Percentiles rank a stretch among this genome's conserved stretches.
These are phyloP conservation scores for Griposia aprilina DNA, from an alignment of 2,888 invertebrate genomes.

Conservation along the genomic window DNA sequence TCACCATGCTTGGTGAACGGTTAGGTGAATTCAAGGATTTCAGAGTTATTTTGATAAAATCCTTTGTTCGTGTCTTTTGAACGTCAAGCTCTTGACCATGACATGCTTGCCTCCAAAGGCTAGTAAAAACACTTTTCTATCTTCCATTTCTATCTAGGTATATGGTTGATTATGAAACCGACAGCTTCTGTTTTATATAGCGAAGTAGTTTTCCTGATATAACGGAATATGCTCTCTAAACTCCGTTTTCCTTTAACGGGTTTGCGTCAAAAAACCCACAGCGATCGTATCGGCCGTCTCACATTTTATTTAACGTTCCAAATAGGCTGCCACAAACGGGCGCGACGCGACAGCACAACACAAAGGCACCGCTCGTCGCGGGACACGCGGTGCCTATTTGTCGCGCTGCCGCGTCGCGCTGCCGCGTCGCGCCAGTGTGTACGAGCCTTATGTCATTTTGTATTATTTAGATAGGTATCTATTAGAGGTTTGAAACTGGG, in stretches of 20 bases:
- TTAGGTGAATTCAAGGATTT: not conserved
- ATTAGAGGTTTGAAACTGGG: not conserved
- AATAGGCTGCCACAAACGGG: no score
- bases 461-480: constrained; percentile 15
- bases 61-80: not conserved
- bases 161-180: constrained; percentile 15
- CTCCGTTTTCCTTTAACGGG: constrained; percentile 60
- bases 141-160: not conserved
- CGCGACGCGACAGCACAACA: no score
- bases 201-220: constrained; percentile 43
- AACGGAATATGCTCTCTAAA: constrained; percentile 41
- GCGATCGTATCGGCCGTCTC: constrained; percentile 17
- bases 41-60: not conserved
- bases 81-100: not conserved
- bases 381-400: no score
- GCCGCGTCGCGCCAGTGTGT: no score
- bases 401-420: no score
- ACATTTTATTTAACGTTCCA: constrained; percentile 33
- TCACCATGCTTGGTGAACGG: not conserved
- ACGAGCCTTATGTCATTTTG: not conserved
- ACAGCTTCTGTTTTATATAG: not conserved
- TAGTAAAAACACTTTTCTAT: not conserved
- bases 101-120: no score
- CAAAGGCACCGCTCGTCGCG: no score
- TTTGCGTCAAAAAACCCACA: constrained; percentile 46